These are phyloP conservation scores for Diarsia brunnea DNA, from an alignment of 2,888 invertebrate species.

Conservation along the genomic window DNA sequence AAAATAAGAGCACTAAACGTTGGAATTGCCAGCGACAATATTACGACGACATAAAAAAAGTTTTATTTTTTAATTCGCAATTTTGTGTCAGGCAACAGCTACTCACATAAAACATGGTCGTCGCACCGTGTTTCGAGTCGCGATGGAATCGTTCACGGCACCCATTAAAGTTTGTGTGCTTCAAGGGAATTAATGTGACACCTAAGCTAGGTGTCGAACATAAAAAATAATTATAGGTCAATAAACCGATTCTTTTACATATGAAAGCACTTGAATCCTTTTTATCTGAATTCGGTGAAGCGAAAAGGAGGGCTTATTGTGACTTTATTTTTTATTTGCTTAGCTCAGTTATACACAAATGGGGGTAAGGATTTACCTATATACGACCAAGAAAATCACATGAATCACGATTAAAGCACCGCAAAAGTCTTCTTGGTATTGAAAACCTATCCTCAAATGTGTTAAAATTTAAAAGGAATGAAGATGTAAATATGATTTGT, in stretches of 20 bases:
- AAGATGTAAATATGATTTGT: background rate
- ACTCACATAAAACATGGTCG: conserved; percentile 79
- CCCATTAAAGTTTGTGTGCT: conserved; percentile 79
- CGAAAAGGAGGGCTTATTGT: background rate
- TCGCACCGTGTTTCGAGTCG: conserved; percentile 74
- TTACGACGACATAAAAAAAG: conserved; percentile 81
- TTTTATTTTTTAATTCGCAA: conserved; percentile 83
- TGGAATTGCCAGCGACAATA: conserved; percentile 77
- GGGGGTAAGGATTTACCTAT: conserved; percentile 41
- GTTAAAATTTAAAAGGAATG: background rate
- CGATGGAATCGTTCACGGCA: conserved; percentile 75
- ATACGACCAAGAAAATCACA: conserved; percentile 33
- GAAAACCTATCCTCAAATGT: conserved; percentile 2
- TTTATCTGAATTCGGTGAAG: conserved; percentile 9
- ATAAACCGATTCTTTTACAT: conserved; percentile 74
- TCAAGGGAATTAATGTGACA: conserved; percentile 81
- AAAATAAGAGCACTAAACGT: conserved; percentile 77
- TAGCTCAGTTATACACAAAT: conserved; percentile 25
- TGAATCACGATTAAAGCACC: conserved; percentile 28
- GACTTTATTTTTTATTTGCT: conserved; percentile 27
- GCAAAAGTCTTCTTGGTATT: background rate
- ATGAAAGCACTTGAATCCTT: conserved; percentile 71
- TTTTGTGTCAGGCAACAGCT: conserved; percentile 79
- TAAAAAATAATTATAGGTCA: conserved; percentile 76
- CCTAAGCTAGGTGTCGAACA: conserved; percentile 74